Conservation (phyloP, 2,888 invertebrate genomes). For the Melieria omissa region DNA sequence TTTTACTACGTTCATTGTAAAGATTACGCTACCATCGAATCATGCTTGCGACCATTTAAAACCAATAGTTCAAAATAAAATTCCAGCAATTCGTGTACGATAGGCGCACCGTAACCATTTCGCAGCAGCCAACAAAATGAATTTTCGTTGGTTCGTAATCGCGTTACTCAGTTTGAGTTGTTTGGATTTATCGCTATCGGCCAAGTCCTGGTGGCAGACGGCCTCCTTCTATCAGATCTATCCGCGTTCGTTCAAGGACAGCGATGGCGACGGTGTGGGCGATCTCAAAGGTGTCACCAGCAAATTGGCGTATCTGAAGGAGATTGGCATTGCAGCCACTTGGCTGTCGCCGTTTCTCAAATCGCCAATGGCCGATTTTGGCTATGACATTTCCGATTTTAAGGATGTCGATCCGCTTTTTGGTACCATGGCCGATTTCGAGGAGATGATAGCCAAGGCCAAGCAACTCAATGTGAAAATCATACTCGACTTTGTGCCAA, state of each 20-base stretch:
- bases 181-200: neutral
- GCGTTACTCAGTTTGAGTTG: no score
- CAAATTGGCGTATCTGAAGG: constrained; percentile 75
- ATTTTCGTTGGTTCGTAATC: no score
- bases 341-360: constrained; percentile 81
- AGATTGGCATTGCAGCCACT: constrained; percentile 75
- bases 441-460: constrained; percentile 71
- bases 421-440: constrained; percentile 78
- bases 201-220: constrained; percentile 80
- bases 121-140: no score
- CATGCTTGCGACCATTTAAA: no score
- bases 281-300: constrained; percentile 83
- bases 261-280: constrained; percentile 83
- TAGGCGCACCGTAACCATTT: no score
- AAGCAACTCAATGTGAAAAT: constrained; percentile 71
- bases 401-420: constrained; percentile 75
- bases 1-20: no score
- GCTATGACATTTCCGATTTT: constrained; percentile 81
- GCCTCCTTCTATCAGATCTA: constrained; percentile 88
- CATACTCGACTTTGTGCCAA: constrained; percentile 77
- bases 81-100: no score
- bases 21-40: no score
- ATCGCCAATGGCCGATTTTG: constrained; percentile 82
- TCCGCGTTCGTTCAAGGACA: constrained; percentile 86
- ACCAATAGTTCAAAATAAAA: no score